Evolutionary conservation across 2,888 invertebrate species (phyloP).

Genomic region (Agrypnus murinus): DNA sequence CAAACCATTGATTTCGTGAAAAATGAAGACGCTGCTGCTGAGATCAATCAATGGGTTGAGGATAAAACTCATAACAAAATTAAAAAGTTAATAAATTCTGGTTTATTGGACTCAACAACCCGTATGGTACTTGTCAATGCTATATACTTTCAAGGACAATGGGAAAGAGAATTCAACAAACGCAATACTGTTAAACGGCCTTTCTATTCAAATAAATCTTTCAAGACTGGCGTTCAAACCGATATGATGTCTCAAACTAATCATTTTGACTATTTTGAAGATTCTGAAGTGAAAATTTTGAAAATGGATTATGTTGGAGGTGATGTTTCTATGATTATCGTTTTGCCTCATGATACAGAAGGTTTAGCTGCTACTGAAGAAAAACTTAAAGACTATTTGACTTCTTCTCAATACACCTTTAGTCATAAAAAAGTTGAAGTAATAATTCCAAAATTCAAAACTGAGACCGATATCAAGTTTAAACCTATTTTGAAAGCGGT

Average conservation of each 20-base stretch:
- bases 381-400: constrained; percentile 38
- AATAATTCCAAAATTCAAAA: constrained; percentile 53
- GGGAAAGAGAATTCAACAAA: constrained; percentile 55
- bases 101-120: constrained; percentile 56
- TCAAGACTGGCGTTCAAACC: constrained; percentile 54
- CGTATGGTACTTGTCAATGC: constrained; percentile 65
- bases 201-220: constrained; percentile 58
- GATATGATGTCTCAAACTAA: constrained; percentile 62
- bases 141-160: constrained; percentile 65
- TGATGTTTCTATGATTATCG: constrained; percentile 53
- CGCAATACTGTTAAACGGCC: constrained; percentile 53
- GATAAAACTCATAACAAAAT: constrained; percentile 66
- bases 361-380: constrained; percentile 49
- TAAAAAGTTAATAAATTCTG: constrained; percentile 59
- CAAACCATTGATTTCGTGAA: constrained; percentile 67
- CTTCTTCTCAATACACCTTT: constrained; percentile 30
- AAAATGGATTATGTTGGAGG: constrained; percentile 60
- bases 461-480: constrained; percentile 69
- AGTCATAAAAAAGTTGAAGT: constrained; percentile 45
- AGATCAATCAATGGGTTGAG: constrained; percentile 67
- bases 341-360: constrained; percentile 47
- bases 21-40: constrained; percentile 54
- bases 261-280: constrained; percentile 61
- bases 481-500: constrained; percentile 77
- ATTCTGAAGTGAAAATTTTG: constrained; percentile 60